Evolutionary conservation across 2,113 vertebrate genomes (phyloP), one percentile per base, ranked within the genome.

Genomic region (Hippoglossus stenolepis): DNA sequence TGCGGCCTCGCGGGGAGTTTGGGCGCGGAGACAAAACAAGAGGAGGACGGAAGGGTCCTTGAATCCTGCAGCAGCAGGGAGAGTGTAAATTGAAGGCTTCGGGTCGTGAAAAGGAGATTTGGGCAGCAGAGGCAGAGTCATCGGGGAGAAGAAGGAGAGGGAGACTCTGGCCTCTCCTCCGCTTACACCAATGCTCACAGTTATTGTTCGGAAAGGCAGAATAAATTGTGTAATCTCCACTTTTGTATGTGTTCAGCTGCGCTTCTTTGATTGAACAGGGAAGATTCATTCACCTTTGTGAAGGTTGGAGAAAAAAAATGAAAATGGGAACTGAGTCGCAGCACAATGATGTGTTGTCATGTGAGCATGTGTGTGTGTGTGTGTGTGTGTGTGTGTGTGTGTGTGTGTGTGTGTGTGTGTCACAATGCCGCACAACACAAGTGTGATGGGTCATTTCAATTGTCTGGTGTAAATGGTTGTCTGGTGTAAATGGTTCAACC

Each of bases 1-100:
- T 31, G 43, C 51, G 26, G 31, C 69, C 21, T 31, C 24, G n/a
- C 56, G 3, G 2, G 4, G 47, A 1, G 20, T 51, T 57, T 38
- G n/a, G 31, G 4, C 28, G 23, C 23, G 67, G 1, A n/a, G 31
- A 49, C 43, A 79, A 84, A 85, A 80, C 61, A 10, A 26, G 31
- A 78, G 18, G 35, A 21, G 26, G 60, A 24, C 6, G 5, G 26
- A 51, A 8, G 51, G 17, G 73, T 85, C 92, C 92, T 95, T 94
- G 91, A 87, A 65, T 83, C 77, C 56, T 20, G 45, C 49, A 62
- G 78, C 49, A 73, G 68, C 21, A 53, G 58, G 6, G 56, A 83
- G 70, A 70, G 70, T 78, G 40, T 76, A 85, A 90, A 90, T 83
- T 85, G 77, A 20, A 76, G 77, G 72, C 68, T 83, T 18, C 47